Percentiles rank a stretch among this genome's conserved stretches.
phyloP scores from a whole-genome alignment of 2,113 vertebrate species.

The Fregetta grallaria region DNA sequence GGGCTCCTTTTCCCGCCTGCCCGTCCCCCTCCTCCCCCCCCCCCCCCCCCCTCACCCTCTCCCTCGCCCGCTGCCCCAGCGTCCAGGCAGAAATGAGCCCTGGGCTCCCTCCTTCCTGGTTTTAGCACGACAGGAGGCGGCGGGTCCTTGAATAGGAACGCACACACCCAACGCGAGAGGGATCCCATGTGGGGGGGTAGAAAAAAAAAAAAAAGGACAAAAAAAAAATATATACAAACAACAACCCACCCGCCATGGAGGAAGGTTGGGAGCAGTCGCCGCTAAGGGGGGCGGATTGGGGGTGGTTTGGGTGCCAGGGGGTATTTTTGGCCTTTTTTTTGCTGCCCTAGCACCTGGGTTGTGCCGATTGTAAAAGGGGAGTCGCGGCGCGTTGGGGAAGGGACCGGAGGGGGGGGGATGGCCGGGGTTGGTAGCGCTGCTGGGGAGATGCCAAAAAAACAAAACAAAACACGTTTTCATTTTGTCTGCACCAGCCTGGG shows the following conservation, averaged over 20 bases:
- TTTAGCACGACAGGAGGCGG: constrained; percentile 21
- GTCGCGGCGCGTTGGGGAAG: background rate
- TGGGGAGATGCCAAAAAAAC: constrained; percentile 58
- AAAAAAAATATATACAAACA: background rate
- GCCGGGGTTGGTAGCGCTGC: constrained; percentile 25
- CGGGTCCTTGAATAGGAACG: constrained; percentile 19
- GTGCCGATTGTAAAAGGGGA: background rate
- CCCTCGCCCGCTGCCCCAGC: background rate
- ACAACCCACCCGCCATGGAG: background rate
- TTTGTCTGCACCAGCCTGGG: constrained; percentile 63
- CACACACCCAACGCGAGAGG: background rate
- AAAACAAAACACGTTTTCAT: constrained; percentile 65
- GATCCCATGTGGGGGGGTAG: background rate
- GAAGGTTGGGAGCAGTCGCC: background rate
- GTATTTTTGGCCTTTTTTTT: constrained; percentile 11
- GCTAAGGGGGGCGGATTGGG: background rate
- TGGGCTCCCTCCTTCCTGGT: constrained; percentile 42
- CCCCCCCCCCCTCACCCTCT: background rate
- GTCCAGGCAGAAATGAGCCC: constrained; percentile 9
- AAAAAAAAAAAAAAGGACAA: background rate
- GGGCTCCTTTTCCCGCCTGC: background rate
- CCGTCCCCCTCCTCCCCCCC: background rate
- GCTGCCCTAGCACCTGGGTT: constrained; percentile 10
- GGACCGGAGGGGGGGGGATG: background rate
- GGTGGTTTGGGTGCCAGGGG: background rate